Base-by-base conservation (phyloP, 2,797 vertebrate species). In the Crenuchus spilurus region DNA sequence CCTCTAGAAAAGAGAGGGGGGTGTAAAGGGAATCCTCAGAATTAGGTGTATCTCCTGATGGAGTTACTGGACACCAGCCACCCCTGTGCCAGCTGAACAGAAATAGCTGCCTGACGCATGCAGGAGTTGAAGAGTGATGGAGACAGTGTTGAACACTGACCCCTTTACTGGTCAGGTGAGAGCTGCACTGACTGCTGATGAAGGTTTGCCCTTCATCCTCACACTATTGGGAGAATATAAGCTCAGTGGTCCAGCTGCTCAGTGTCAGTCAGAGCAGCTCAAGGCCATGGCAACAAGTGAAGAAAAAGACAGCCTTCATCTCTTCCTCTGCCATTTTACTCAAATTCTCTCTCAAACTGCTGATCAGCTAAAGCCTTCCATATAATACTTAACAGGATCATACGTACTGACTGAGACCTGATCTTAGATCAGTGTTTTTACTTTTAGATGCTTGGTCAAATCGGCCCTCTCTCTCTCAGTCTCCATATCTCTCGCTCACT, bases 31-130 rank as follows among this genome's bases (percentile, higher is more conserved):
- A 55, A 67, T 48, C 51, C 55, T 62, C 8, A 7, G 46, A 61
- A n/a, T 24, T 31, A 1, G 46, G 16, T 44, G 24, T n/a, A 1
- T 37, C 6, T 28, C 26, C 20, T 31, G 54, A 33, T 28, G 22
- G 1, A 37, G 54, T 72, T 46, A 71, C 60, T 16, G 20, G 71
- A 76, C 71, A 72, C 65, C 26, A 5, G 64, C 18, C 42, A 33
- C 35, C 42, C 2, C 10, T 3, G 24, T 10, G 7, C 63, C 41
- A 48, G 30, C 6, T 3, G 4, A 41, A 28, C 76, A 58, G 74
- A 77, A 77, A 82, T 80, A 81, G 61, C 70, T 16, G 2, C 24
- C 49, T 74, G 73, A 68, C 35, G 37, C 5, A 11, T n/a, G 7
- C 52, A 4, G 16, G 13, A 58, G 46, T 37, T 20, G 58, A 44